Conservation (phyloP, 2,797 vertebrate genomes). For the Parauchenoglanis ngamensis region DNA sequence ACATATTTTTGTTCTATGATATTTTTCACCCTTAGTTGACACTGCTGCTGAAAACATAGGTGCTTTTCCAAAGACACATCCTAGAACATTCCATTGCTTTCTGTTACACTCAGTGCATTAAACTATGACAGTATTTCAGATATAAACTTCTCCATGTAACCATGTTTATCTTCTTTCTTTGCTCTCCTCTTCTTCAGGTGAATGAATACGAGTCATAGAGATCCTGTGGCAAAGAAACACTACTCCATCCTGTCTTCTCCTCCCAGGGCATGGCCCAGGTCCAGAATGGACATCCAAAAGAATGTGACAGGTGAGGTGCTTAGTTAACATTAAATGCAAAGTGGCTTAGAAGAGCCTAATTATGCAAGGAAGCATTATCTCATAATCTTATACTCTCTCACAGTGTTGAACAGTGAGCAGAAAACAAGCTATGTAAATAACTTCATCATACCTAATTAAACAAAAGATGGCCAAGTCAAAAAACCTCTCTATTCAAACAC, state of each 20-base stretch:
- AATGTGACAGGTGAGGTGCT: constrained; percentile 74
- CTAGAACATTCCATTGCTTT: not conserved
- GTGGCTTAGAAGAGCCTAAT: constrained; percentile 3
- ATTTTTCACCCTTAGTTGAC: not conserved
- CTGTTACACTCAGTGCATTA: not conserved
- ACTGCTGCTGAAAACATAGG: not conserved
- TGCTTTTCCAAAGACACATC: not conserved
- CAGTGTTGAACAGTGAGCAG: constrained; percentile 7
- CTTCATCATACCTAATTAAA: constrained; percentile 13
- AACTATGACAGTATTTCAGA: not conserved
- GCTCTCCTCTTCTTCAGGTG: constrained; percentile 60
- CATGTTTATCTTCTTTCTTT: not conserved
- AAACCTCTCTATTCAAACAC: not conserved
- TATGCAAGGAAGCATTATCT: constrained; percentile 14
- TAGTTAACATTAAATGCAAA: constrained; percentile 38
- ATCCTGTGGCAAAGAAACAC: constrained; percentile 64
- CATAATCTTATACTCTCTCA: constrained; percentile 12
- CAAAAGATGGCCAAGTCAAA: not conserved
- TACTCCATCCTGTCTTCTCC: constrained; percentile 74
- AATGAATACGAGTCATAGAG: constrained; percentile 75
- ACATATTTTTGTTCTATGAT: not conserved
- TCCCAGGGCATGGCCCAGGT: constrained; percentile 85
- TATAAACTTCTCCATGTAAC: constrained; percentile 2
- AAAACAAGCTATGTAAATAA: constrained; percentile 15
- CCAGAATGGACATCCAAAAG: constrained; percentile 82